A percentile compares a stretch with the other conserved stretches of the same genome.
Conservation (phyloP, 2,888 invertebrate species). For the Cylloceria caligata region DNA sequence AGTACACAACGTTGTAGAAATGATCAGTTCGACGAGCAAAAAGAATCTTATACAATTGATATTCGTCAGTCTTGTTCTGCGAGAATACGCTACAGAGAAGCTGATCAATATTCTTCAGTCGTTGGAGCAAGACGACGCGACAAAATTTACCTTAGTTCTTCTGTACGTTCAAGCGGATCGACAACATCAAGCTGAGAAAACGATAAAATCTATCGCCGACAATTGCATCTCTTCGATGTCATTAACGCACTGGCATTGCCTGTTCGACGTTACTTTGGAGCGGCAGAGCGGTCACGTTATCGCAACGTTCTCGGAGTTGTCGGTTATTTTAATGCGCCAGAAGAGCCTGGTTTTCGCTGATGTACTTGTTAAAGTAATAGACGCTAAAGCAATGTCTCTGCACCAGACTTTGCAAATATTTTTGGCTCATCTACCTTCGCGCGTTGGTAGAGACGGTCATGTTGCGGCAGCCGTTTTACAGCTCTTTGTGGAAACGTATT, state of each 20-base stretch:
- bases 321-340: constrained; percentile 85
- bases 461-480: constrained; percentile 82
- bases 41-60: constrained; percentile 85
- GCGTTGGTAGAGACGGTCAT: constrained; percentile 86
- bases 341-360: constrained; percentile 85
- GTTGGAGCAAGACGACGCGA: constrained; percentile 79
- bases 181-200: constrained; percentile 84
- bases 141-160: constrained; percentile 85
- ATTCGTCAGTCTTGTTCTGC: constrained; percentile 85
- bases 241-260: constrained; percentile 85
- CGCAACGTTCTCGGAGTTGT: constrained; percentile 86
- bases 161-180: constrained; percentile 86
- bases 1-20: constrained; percentile 81
- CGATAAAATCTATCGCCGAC: constrained; percentile 84
- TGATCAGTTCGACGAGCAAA: constrained; percentile 76
- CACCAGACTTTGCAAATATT: constrained; percentile 86
- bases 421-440: constrained; percentile 88
- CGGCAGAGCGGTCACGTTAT: constrained; percentile 80
- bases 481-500: constrained; percentile 81
- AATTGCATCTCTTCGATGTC: constrained; percentile 83
- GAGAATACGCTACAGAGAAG: constrained; percentile 87
- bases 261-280: constrained; percentile 85
- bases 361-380: constrained; percentile 85
- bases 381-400: constrained; percentile 83
- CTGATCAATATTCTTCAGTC: constrained; percentile 84